phyloP scores from a whole-genome alignment of 2,888 invertebrate species.

The Rotaria macrura region DNA sequence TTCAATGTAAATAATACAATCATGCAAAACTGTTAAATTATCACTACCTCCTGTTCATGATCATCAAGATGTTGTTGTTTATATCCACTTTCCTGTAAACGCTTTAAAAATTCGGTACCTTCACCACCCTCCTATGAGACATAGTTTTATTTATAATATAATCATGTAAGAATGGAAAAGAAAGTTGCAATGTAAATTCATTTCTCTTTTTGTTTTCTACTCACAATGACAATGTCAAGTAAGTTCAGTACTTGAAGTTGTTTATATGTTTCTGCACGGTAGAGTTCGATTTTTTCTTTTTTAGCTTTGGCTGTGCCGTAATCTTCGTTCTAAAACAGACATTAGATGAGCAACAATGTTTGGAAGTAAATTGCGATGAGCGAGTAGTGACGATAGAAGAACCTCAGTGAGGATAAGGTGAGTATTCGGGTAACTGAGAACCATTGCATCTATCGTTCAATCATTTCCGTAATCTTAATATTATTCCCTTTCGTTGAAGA shows the following conservation, averaged over 20 bases:
- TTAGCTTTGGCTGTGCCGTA: conserved; percentile 78
- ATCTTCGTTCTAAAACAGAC: conserved; percentile 58
- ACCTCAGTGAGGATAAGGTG: too few relatives aligned
- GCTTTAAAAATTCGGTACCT: background rate
- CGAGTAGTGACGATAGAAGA: too few relatives aligned
- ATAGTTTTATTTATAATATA: background rate
- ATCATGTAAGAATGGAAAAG: background rate
- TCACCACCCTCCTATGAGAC: conserved; percentile 9
- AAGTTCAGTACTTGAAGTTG: conserved; percentile 63
- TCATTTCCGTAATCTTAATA: too few relatives aligned
- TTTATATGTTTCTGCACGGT: conserved; percentile 63
- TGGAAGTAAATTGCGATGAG: too few relatives aligned
- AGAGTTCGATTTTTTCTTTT: conserved; percentile 76
- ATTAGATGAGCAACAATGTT: too few relatives aligned
- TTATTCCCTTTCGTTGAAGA: too few relatives aligned
- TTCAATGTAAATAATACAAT: background rate
- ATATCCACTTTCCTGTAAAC: background rate
- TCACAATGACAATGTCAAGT: conserved; percentile 67
- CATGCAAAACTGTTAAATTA: background rate
- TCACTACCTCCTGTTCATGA: background rate
- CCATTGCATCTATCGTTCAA: too few relatives aligned
- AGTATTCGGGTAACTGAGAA: too few relatives aligned
- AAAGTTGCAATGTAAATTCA: background rate
- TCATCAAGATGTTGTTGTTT: background rate
- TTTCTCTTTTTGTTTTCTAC: conserved; percentile 37